Percentiles rank a stretch among this genome's conserved stretches.
These are phyloP conservation scores for Lasioglossum baleicum DNA, from an alignment of 1,140 invertebrate genomes.

Conservation along the genomic window DNA sequence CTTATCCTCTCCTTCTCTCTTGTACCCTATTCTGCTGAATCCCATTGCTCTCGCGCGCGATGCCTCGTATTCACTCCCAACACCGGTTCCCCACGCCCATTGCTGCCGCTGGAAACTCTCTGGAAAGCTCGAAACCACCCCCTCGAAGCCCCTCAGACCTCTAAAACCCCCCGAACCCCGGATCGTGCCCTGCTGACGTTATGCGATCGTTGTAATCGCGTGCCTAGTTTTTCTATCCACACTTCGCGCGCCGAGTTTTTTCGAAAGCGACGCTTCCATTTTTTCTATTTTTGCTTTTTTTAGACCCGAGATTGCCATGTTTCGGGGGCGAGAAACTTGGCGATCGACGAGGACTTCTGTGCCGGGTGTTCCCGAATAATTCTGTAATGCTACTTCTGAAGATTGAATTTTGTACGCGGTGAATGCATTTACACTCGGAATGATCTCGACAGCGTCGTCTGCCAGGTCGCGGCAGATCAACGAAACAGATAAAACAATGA, in stretches of 20 bases:
- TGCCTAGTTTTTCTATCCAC: not conserved
- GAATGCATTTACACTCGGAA: not conserved
- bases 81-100: conserved; percentile 21
- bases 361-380: too few species aligned
- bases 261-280: conserved; percentile 11
- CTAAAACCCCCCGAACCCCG: not conserved
- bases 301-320: not conserved
- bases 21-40: conserved; percentile 55
- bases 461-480: not conserved
- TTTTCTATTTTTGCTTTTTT: not conserved
- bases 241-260: not conserved
- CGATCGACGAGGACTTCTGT: too few species aligned
- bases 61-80: conserved; percentile 36
- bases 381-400: too few species aligned
- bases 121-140: not conserved
- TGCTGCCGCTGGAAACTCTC: conserved; percentile 34
- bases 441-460: not conserved
- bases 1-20: conserved; percentile 1
- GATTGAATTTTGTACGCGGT: too few species aligned
- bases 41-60: conserved; percentile 51
- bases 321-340: not conserved
- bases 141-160: too few species aligned
- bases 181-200: conserved; percentile 47
- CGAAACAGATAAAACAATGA: not conserved
- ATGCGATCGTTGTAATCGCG: conserved; percentile 53